Percentiles rank a stretch among this genome's conserved stretches.
Evolutionary conservation across 2,113 vertebrate genomes (phyloP).

Genomic region (Vicugna pacos): DNA sequence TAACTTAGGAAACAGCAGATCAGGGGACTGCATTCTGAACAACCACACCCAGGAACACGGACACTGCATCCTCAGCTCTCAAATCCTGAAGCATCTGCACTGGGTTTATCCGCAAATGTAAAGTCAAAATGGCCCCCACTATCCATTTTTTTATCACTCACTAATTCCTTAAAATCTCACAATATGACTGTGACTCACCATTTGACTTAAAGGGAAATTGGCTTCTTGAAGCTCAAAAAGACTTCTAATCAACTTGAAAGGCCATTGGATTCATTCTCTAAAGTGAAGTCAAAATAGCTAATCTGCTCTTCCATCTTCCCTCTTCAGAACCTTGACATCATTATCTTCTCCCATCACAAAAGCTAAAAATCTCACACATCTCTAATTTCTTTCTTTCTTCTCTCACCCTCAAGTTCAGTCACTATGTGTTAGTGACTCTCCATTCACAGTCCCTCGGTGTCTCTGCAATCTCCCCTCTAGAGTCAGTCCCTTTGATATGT

Average conservation of each 20-base stretch:
- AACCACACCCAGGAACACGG: rapidly evolving
- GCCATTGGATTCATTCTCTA: not conserved
- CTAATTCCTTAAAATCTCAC: not conserved
- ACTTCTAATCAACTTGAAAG: not conserved
- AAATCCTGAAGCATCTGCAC: not conserved
- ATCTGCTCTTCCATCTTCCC: not conserved
- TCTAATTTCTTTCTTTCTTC: not conserved
- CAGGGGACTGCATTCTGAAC: not conserved
- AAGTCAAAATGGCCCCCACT: not conserved
- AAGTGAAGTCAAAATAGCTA: not conserved
- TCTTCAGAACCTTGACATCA: not conserved
- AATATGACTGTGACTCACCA: not conserved
- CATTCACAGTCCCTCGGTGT: not conserved
- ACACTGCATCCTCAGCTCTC: not conserved
- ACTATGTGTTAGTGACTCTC: not conserved
- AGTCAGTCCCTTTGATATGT: not conserved
- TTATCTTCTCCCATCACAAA: not conserved
- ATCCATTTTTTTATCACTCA: not conserved
- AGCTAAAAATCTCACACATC: not conserved
- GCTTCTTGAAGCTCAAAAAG: not conserved
- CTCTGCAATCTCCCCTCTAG: not conserved
- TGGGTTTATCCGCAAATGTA: not conserved
- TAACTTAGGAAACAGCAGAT: not conserved
- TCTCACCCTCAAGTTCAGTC: not conserved
- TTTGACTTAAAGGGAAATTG: not conserved